These are phyloP conservation scores for Agrochola litura DNA, from an alignment of 2,888 invertebrate genomes.

Conservation along the genomic window DNA sequence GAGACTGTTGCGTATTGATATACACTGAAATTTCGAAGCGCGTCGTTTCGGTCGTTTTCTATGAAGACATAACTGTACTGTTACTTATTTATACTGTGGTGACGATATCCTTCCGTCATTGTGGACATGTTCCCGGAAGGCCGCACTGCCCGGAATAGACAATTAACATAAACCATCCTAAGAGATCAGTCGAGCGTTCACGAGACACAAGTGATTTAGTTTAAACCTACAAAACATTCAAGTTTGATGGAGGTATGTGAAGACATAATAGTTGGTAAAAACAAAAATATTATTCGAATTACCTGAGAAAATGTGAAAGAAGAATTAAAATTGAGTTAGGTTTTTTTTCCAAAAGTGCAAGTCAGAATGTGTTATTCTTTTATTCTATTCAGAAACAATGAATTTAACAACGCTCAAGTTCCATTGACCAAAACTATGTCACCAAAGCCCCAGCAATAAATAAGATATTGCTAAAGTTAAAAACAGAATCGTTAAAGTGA, in stretches of 20 bases:
- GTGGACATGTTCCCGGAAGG: slow-evolving; percentile 23
- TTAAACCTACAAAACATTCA: background rate
- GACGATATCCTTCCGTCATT: slow-evolving; percentile 10
- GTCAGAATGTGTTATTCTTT: no score
- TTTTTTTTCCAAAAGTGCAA: no score
- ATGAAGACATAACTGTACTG: no score
- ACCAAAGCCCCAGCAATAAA: background rate
- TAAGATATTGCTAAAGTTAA: background rate
- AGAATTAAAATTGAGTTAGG: no score
- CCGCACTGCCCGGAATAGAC: slow-evolving; percentile 17
- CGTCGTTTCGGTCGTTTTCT: no score
- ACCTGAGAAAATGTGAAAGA: background rate
- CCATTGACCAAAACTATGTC: no score
- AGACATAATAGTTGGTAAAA: background rate
- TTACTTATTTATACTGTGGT: no score
- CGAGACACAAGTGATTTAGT: slow-evolving; percentile 12
- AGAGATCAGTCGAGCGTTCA: slow-evolving; percentile 8
- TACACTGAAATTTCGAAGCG: no score
- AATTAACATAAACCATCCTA: slow-evolving; percentile 60
- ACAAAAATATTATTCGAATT: background rate
- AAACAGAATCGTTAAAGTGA: background rate
- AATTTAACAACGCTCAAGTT: background rate
- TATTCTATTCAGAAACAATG: no score
- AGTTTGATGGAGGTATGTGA: background rate
- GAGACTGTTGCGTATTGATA: no score